Evolutionary conservation across 2,888 invertebrate species (phyloP).

Genomic region (Leptinotarsa haldemani): DNA sequence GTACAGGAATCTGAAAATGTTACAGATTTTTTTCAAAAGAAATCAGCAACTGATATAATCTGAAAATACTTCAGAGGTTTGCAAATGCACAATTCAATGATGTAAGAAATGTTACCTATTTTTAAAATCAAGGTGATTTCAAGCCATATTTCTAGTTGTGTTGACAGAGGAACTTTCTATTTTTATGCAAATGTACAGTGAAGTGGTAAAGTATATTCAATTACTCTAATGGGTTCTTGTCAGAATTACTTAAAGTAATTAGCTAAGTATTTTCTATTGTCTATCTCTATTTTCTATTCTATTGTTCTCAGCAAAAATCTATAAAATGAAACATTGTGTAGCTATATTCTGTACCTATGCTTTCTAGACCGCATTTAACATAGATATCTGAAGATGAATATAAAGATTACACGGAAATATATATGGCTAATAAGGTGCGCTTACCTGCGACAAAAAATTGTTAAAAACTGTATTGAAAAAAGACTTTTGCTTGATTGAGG

Average conservation of each 20-base stretch:
- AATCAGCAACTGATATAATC: background rate
- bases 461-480: too few relatives aligned
- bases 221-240: background rate
- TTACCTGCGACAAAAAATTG: too few relatives aligned
- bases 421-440: too few relatives aligned
- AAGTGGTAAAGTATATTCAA: background rate
- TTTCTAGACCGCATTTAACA: too few relatives aligned
- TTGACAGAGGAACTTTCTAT: background rate
- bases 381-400: too few relatives aligned
- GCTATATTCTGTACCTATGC: too few relatives aligned
- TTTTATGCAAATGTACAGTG: background rate
- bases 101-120: constrained; percentile 26
- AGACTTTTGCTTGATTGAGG: too few relatives aligned
- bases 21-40: background rate
- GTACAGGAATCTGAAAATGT: constrained; percentile 29
- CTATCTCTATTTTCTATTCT: too few relatives aligned
- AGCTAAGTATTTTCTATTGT: background rate
- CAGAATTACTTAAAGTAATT: constrained; percentile 1
- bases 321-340: too few relatives aligned
- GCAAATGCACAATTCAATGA: constrained; percentile 2
- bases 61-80: background rate
- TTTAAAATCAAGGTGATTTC: constrained; percentile 28
- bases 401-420: too few relatives aligned
- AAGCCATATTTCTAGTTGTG: constrained; percentile 25
- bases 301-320: too few relatives aligned